Evolutionary conservation across 2,888 invertebrate genomes (phyloP), one percentile per base, ranked within the genome.

Genomic region (Pachymerium ferrugineum): DNA sequence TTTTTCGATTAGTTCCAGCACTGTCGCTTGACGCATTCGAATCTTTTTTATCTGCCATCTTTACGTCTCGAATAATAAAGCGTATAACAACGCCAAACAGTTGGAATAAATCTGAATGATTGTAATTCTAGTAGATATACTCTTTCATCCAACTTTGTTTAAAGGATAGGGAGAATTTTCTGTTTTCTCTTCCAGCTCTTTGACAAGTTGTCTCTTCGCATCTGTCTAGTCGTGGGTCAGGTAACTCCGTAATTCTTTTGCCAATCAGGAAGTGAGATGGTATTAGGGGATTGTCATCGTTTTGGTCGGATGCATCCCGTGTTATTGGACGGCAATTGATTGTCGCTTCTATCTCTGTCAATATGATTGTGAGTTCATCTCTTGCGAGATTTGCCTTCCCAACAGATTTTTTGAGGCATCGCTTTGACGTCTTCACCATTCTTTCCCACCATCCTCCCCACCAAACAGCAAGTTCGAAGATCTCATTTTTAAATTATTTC

Each of bases 401-500:
- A 1, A 74, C n/a, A 25, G 70, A 22, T 38, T 74, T 74, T n/a
- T 42, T 16, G 4, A 74, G 25, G 22, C 70, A 74, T 72, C 70
- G 29, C 35, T 69, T 68, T 22, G n/a, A 5, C 5, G 68, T 68
- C n/a, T 68, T 10, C 6, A 75, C 70, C 38, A 75, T 33, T 4
- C 74, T 16, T 38, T 75, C 75, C 73, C 75, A 75, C 31, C 68
- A 74, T 12, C 75, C 73, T 35, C 72, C 75, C 35, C 72, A 70
- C 73, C 75, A 73, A 12, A 73, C 47, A 4, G 75, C 75, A n/a
- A 73, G 42, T 35, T 70, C 47, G 12, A 33, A 25, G 19, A 73
- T 73, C 19, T n/a, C n/a, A 75, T 73, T 14, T 67, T 74, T 70
- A 73, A 75, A 22, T 69, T 31, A 16, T 73, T 62, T 70, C 54